phyloP scores from a whole-genome alignment of 2,113 vertebrate genomes.

The Ibidorhyncha struthersii region DNA sequence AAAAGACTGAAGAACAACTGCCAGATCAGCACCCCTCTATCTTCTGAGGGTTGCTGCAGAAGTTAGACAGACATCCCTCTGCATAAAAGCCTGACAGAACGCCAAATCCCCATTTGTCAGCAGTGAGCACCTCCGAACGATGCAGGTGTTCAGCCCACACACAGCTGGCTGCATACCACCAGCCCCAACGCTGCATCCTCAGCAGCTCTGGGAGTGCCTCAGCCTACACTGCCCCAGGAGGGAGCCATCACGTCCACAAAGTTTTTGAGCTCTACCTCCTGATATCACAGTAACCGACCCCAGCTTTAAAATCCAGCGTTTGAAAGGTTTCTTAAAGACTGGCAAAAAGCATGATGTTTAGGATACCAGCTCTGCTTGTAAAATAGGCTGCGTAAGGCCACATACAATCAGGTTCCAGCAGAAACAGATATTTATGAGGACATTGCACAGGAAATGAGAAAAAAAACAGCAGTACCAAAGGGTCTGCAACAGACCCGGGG shows the following conservation, averaged over 20 bases:
- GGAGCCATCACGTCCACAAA: fast-evolving
- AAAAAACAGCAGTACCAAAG: background rate
- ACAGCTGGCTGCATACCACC: background rate
- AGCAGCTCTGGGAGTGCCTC: fast-evolving
- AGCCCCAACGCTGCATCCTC: background rate
- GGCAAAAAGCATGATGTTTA: background rate
- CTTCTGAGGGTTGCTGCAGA: background rate
- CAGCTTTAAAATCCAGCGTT: background rate
- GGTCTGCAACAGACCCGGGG: background rate
- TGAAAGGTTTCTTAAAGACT: background rate
- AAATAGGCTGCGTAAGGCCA: background rate
- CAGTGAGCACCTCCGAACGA: background rate
- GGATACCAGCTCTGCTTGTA: background rate
- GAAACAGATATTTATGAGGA: background rate
- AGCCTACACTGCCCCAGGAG: background rate
- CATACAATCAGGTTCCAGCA: background rate
- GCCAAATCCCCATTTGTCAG: background rate
- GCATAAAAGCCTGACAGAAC: background rate
- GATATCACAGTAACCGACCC: background rate
- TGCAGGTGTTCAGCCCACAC: background rate
- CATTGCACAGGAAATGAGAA: background rate
- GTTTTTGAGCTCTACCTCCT: background rate
- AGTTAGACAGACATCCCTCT: background rate
- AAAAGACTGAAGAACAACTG: background rate
- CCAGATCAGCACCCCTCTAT: background rate